phyloP scores from a whole-genome alignment of 1,140 invertebrate genomes.

The Coenobita brevimanus region DNA sequence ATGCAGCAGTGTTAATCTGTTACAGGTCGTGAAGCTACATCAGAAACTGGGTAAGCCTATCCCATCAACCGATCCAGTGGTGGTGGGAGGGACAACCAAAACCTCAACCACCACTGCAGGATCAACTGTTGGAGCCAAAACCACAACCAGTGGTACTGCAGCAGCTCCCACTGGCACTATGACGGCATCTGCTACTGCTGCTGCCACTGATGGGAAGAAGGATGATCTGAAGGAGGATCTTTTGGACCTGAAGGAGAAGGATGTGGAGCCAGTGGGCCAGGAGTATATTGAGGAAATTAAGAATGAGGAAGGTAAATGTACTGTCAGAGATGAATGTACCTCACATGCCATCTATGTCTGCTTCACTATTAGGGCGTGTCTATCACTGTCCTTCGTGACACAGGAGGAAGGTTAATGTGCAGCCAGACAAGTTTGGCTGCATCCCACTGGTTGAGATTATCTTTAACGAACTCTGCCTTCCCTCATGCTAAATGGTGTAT shows the following conservation, averaged over 20 bases:
- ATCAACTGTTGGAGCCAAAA: conserved; percentile 67
- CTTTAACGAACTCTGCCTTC: too few species aligned
- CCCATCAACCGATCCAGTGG: conserved; percentile 94
- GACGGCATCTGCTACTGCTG: conserved; percentile 75
- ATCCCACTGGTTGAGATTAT: too few species aligned
- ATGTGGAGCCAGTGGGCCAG: conserved; percentile 96
- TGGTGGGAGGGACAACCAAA: conserved; percentile 75
- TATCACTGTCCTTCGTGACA: too few species aligned
- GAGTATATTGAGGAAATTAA: conserved; percentile 99
- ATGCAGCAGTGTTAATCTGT: too few species aligned
- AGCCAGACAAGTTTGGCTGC: too few species aligned
- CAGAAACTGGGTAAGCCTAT: conserved; percentile 98
- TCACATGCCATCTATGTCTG: too few species aligned
- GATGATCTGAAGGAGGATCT: conserved; percentile 69
- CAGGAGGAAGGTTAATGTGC: too few species aligned
- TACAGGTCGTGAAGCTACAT: conserved; percentile 90
- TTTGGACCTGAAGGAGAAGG: conserved; percentile 78
- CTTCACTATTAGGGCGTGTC: too few species aligned
- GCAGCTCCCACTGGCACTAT: conserved; percentile 70
- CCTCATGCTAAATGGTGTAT: too few species aligned
- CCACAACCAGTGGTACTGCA: conserved; percentile 70
- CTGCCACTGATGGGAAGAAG: conserved; percentile 66
- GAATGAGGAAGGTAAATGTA: conserved; percentile 86
- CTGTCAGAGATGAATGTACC: not conserved
- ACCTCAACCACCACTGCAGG: conserved; percentile 63